Base-by-base conservation (phyloP, 2,797 vertebrate species). In the Trematomus bernacchii region DNA sequence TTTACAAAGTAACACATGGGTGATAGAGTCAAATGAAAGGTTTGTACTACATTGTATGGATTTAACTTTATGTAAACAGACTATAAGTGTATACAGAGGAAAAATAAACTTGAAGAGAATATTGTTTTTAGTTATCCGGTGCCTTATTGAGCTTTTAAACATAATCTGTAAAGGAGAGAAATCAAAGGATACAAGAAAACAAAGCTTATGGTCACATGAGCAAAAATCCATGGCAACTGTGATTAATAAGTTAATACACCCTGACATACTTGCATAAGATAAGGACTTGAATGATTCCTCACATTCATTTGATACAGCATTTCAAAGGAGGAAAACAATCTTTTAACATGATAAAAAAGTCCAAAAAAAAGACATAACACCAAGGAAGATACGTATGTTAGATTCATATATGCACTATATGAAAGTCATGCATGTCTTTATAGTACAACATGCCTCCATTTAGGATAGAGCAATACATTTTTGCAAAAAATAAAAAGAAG, bases 91-190 rank as follows among this genome's bases (percentile, higher is more conserved):
- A 42, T 30, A 19, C 13, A 44, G 6, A 61, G 64, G 13, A 68
- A 66, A 68, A 86, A 85, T 78, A 80, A 82, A 85, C 3, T 19
- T 13, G 3, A 51, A 55, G 11, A 62, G 1, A 61, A 52, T 0
- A 60, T 51, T 71, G 40, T 57, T 44, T 71, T 47, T 55, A 51
- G 43, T 57, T 52, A 0, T 60, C 42, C 4, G 10, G 21, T 51
- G 18, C 1, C 14, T 6, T 18, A 21, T 8, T 64, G 8, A 58
- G 3, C 11, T 52, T 64, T 71, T 46, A 11, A 5, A 44, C 16
- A 15, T 19, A 23, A 19, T 37, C 19, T 47, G 30, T 53, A 11
- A 74, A 48, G 33, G 11, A 42, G 6, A 21, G 0, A 0, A 48
- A 23, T 27, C 7, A 54, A 47, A 18, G 30, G 15, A 21, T 21